phyloP scores from a whole-genome alignment of 2,888 invertebrate species.

The Leptopterna dolabrata region DNA sequence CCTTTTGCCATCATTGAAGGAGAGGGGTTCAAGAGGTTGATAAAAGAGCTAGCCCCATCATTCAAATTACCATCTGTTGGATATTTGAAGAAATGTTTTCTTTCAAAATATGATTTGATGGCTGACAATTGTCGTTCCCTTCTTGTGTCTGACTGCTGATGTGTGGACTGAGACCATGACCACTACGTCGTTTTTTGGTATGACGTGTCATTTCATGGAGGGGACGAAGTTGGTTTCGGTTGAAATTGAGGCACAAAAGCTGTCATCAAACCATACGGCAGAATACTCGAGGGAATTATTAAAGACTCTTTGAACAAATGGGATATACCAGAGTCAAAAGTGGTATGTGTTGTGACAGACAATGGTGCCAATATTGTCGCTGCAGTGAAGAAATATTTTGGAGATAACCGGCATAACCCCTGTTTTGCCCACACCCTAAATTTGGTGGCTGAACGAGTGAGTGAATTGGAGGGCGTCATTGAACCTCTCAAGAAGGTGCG shows the following conservation, averaged over 20 bases:
- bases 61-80: not conserved
- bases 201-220: not conserved
- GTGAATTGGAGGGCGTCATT: not conserved
- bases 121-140: not conserved
- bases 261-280: not conserved
- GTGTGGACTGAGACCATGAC: not conserved
- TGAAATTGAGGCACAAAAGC: not conserved
- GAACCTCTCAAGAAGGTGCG: not conserved
- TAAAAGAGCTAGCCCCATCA: not conserved
- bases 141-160: not conserved
- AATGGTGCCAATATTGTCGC: not conserved
- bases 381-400: not conserved
- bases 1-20: not conserved
- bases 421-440: slow-evolving; percentile 66
- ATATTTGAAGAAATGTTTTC: not conserved
- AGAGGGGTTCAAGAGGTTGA: not conserved
- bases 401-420: slow-evolving; percentile 61
- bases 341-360: not conserved
- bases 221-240: not conserved
- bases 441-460: slow-evolving; percentile 62
- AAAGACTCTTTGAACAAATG: not conserved
- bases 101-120: not conserved
- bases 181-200: too few relatives aligned
- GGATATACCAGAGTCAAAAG: not conserved
- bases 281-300: not conserved